Percentiles rank a stretch among this genome's conserved stretches.
phyloP scores from a whole-genome alignment of 2,888 invertebrate species.

The Campoplex nolae region DNA sequence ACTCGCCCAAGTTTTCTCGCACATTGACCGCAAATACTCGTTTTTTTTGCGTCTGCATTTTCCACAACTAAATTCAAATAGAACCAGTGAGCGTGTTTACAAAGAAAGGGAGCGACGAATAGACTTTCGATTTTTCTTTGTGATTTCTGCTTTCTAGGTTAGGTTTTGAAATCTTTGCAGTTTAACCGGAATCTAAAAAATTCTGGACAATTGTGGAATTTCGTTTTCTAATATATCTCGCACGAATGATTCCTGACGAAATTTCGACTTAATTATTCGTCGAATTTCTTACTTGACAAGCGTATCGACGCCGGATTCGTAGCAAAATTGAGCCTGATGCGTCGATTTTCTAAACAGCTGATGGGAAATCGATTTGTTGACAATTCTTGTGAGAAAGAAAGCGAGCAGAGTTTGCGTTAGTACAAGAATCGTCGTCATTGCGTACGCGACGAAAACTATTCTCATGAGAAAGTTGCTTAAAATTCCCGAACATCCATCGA shows the following conservation, averaged over 20 bases:
- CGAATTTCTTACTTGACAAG: slow-evolving; percentile 20
- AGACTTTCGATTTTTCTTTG: too few relatives aligned
- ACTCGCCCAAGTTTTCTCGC: slow-evolving; percentile 10
- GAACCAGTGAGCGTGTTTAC: neutral
- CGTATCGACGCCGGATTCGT: slow-evolving; percentile 28
- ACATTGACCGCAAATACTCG: neutral
- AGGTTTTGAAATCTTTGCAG: too few relatives aligned
- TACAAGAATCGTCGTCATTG: slow-evolving; percentile 77
- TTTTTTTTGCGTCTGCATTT: slow-evolving; percentile 12
- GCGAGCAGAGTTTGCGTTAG: slow-evolving; percentile 75
- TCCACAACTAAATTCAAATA: slow-evolving; percentile 22
- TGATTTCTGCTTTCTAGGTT: too few relatives aligned
- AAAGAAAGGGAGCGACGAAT: too few relatives aligned
- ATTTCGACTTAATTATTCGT: neutral
- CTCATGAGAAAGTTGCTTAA: slow-evolving; percentile 75
- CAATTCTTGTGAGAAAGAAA: slow-evolving; percentile 72
- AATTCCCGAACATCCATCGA: slow-evolving; percentile 76
- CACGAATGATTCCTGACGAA: too few relatives aligned
- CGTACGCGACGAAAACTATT: slow-evolving; percentile 78
- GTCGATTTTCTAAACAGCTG: slow-evolving; percentile 63
- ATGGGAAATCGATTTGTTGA: slow-evolving; percentile 50
- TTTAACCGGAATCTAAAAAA: too few relatives aligned
- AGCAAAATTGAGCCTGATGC: slow-evolving; percentile 48
- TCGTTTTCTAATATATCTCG: too few relatives aligned
- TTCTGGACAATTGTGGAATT: too few relatives aligned